phyloP scores from a whole-genome alignment of 1,140 invertebrate species.

The Scylla paramamosain region DNA sequence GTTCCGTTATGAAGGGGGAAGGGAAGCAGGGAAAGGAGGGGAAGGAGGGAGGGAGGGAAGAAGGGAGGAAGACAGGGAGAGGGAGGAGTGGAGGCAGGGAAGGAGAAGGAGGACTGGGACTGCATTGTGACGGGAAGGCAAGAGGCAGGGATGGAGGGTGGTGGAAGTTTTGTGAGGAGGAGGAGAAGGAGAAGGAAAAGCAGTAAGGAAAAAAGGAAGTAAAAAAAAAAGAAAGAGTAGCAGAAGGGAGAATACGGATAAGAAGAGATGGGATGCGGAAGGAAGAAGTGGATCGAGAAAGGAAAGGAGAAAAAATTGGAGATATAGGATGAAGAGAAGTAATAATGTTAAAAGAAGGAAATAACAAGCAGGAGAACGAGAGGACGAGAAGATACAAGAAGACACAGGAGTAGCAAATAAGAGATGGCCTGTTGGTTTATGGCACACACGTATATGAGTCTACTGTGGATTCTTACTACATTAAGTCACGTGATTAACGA shows the following conservation, averaged over 20 bases:
- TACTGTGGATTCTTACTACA: too few relatives aligned
- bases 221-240: background rate
- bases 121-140: conserved; percentile 23
- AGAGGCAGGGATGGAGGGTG: background rate
- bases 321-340: background rate
- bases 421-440: too few relatives aligned
- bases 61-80: background rate
- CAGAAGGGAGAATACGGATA: background rate
- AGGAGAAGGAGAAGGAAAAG: background rate
- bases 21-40: background rate
- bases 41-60: background rate
- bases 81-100: conserved; percentile 29
- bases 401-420: too few relatives aligned
- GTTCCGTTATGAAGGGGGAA: conserved; percentile 27
- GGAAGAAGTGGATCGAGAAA: background rate
- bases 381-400: too few relatives aligned
- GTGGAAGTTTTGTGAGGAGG: too few relatives aligned
- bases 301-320: too few relatives aligned
- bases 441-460: too few relatives aligned
- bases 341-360: too few relatives aligned
- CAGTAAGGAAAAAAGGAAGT: background rate
- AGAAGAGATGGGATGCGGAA: background rate
- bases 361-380: too few relatives aligned
- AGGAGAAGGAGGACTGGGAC: background rate
- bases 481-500: too few relatives aligned